Conservation (phyloP, 2,888 invertebrate genomes). For the Drosophila barbarae region DNA sequence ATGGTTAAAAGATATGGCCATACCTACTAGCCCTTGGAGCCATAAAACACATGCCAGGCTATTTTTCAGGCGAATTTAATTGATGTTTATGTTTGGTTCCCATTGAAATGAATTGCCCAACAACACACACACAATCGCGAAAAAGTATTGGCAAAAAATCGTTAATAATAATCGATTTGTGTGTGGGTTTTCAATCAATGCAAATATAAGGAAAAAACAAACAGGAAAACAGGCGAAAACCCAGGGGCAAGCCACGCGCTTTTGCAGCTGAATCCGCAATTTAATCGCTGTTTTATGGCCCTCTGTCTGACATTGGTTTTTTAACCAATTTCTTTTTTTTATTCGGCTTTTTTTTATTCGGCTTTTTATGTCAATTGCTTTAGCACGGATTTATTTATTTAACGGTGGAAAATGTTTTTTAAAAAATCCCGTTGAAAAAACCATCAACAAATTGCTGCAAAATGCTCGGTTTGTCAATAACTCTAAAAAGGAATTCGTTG, state of each 20-base stretch:
- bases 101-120: conserved; percentile 60
- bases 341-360: neutral
- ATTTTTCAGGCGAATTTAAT: conserved; percentile 56
- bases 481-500: conserved; percentile 22
- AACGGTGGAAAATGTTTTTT: conserved; percentile 6
- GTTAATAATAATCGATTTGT: conserved; percentile 69
- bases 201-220: conserved; percentile 30
- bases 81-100: conserved; percentile 64
- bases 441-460: conserved; percentile 37
- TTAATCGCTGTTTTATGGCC: conserved; percentile 40
- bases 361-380: conserved; percentile 20
- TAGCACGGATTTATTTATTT: conserved; percentile 38
- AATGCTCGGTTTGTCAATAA: conserved; percentile 30
- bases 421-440: conserved; percentile 9
- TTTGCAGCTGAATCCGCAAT: conserved; percentile 35
- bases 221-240: conserved; percentile 25
- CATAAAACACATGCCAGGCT: conserved; percentile 46
- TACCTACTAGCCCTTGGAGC: conserved; percentile 9
- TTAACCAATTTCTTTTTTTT: neutral
- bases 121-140: conserved; percentile 29
- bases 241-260: conserved; percentile 19
- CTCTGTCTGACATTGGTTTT: conserved; percentile 17
- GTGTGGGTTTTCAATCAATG: conserved; percentile 59
- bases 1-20: conserved; percentile 50
- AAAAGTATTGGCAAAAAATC: conserved; percentile 59